Percentiles rank a stretch among this genome's conserved stretches.
phyloP scores from a whole-genome alignment of 2,797 vertebrate genomes.

The Acropternis orthonyx region DNA sequence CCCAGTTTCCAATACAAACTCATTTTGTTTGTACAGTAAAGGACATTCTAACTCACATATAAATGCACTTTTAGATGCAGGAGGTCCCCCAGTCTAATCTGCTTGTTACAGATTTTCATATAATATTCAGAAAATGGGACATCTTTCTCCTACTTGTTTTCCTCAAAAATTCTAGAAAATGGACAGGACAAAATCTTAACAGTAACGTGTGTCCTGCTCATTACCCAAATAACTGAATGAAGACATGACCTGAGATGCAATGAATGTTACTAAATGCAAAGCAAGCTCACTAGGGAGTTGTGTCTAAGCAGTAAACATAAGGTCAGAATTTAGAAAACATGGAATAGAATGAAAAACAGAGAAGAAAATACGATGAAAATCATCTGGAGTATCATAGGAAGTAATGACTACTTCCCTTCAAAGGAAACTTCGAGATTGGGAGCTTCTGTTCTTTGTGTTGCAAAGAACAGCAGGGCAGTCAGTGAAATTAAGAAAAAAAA shows the following conservation, averaged over 20 bases:
- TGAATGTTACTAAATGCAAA: background rate
- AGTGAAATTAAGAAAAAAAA: background rate
- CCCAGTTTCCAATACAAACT: background rate
- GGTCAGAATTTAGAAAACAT: background rate
- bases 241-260: background rate
- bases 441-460: background rate
- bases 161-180: background rate
- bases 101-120: background rate
- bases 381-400: background rate
- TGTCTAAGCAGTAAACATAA: background rate
- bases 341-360: background rate
- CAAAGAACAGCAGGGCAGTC: background rate
- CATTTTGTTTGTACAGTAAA: background rate
- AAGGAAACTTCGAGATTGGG: background rate
- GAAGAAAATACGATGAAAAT: background rate
- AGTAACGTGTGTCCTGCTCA: background rate
- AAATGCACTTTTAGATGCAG: background rate
- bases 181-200: background rate
- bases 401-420: background rate
- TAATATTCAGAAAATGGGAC: background rate
- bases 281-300: background rate
- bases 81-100: background rate
- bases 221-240: background rate
- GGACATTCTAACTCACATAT: background rate
- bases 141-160: background rate